phyloP scores from a whole-genome alignment of 2,797 vertebrate genomes.

The Hozukius guyotensis region DNA sequence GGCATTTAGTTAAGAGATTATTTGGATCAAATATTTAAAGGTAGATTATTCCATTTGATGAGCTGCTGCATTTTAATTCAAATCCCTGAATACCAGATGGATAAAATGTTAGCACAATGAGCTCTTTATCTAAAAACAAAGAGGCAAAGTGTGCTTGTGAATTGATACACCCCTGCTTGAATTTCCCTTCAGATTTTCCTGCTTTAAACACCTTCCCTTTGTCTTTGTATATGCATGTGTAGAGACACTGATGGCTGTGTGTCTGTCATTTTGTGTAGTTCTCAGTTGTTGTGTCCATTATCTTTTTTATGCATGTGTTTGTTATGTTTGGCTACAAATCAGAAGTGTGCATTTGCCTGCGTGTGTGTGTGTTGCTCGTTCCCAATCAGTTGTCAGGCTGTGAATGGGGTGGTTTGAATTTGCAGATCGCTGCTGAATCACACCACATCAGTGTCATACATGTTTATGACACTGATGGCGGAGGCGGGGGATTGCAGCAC shows the following conservation, averaged over 20 bases:
- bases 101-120: slow-evolving; percentile 12
- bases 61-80: slow-evolving; percentile 33
- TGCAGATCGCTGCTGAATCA: slow-evolving; percentile 73
- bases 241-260: slow-evolving; percentile 1
- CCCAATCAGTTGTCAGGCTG: slow-evolving; percentile 69
- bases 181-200: slow-evolving; percentile 4
- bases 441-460: slow-evolving; percentile 70
- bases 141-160: background rate
- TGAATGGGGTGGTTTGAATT: slow-evolving; percentile 72
- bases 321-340: background rate
- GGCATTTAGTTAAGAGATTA: background rate
- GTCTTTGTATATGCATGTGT: background rate
- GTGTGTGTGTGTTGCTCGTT: slow-evolving; percentile 16
- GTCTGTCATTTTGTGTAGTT: background rate
- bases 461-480: slow-evolving; percentile 71
- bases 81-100: slow-evolving; percentile 21
- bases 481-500: slow-evolving; percentile 55
- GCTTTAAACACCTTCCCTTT: slow-evolving; percentile 13
- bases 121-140: slow-evolving; percentile 44
- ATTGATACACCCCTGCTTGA: slow-evolving; percentile 12
- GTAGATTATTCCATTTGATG: background rate
- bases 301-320: background rate
- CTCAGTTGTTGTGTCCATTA: background rate
- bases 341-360: background rate
- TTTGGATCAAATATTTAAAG: background rate